A percentile compares a stretch with the other conserved stretches of the same genome.
phyloP scores from a whole-genome alignment of 2,888 invertebrate species.

The Fragum fragum region DNA sequence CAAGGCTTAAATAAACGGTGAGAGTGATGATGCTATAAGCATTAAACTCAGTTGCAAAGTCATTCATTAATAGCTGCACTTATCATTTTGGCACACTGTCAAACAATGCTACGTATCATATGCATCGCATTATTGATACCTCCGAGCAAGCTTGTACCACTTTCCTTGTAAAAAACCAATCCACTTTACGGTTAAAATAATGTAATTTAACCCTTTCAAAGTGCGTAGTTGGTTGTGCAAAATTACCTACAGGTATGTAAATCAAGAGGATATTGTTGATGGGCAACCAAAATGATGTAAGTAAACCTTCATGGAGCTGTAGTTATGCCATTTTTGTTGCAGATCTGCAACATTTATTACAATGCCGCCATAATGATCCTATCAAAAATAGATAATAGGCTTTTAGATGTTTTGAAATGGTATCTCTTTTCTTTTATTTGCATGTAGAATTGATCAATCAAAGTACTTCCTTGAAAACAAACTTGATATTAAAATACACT shows the following conservation, averaged over 20 bases:
- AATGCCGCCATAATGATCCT: neutral
- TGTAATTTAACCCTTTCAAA: slow-evolving; percentile 2
- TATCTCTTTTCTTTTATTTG: slow-evolving; percentile 3
- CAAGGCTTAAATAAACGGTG: too few relatives aligned
- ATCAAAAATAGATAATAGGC: slow-evolving; percentile 1
- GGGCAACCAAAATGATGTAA: too few relatives aligned
- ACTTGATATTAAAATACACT: too few relatives aligned
- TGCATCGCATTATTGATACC: neutral
- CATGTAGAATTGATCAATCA: neutral
- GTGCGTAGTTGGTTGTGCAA: slow-evolving; percentile 3
- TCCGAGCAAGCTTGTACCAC: neutral
- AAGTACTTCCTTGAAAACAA: neutral
- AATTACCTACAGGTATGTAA: neutral
- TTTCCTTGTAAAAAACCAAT: neutral
- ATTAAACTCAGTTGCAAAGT: too few relatives aligned
- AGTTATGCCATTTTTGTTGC: too few relatives aligned
- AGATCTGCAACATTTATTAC: too few relatives aligned
- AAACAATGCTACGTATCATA: neutral
- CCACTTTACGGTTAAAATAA: neutral
- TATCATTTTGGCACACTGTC: neutral
- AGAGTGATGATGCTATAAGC: too few relatives aligned
- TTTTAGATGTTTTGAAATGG: neutral
- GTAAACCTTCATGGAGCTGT: too few relatives aligned
- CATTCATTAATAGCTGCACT: too few relatives aligned
- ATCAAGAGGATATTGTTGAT: neutral